Base-by-base conservation (phyloP, 2,888 invertebrate genomes). In the Amphipyra tragopoginis region DNA sequence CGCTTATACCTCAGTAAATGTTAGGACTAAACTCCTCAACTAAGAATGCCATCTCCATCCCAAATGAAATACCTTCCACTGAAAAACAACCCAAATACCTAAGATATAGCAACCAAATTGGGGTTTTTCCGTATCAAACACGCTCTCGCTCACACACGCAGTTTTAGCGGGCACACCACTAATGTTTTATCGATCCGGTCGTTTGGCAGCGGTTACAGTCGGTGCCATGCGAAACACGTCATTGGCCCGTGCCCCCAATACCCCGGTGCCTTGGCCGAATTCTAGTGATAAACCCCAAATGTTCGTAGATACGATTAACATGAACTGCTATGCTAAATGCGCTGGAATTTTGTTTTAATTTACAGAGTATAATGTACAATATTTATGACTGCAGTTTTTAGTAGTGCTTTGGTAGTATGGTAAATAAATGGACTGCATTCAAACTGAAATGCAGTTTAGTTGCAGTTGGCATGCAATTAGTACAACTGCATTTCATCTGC, bases 201-300 rank as follows among this genome's bases (percentile, higher is more conserved):
- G 87, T 90, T 93, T 91, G 92, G 92, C 92, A 91, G 79, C 88
- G 88, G 89, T 85, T 86, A 86, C 88, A 79, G 85, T 84, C 86
- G 82, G 89, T 90, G 89, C 88, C 92, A 89, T 84, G 90, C 87
- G 87, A 86, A 77, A 80, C 81, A 81, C 85, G 85, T 83, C 86
- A 83, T 83, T 80, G 84, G 79, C 77, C 64, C 74, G 69, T 74
- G 73, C 70, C 77, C 81, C 72, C 78, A 65, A 76, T 74, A 72
- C 70, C 71, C 51, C 63, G 42, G 44, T 68, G 57, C 61, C 69
- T 58, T 45, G 53, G 45, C 43, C 69, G 69, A 65, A 71, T 74
- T 68, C 65, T 34, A 51, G 68, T 64, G 64, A 77, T 79, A 79
- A 76, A 76, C 60, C 72, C 63, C 56, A 43, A 76, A 62, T 56